phyloP scores from a whole-genome alignment of 2,888 invertebrate genomes.

The Masnerella sp. region DNA sequence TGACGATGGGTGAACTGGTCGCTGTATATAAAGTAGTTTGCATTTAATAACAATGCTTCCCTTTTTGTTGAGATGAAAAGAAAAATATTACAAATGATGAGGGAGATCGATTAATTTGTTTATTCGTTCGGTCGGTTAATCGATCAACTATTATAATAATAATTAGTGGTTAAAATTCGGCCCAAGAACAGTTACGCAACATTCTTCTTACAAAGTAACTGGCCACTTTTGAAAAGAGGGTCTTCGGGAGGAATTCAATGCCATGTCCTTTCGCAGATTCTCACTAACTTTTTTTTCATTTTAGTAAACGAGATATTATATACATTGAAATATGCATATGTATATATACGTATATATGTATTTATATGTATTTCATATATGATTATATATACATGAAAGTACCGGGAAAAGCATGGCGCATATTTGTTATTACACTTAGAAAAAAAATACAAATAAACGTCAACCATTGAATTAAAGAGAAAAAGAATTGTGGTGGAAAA shows the following conservation, averaged over 20 bases:
- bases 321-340: constrained; percentile 14
- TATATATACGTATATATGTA: constrained; percentile 16
- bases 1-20: constrained; percentile 27
- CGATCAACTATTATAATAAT: no score
- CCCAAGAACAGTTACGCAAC: constrained; percentile 69
- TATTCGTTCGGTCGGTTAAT: no score
- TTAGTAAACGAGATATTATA: constrained; percentile 29
- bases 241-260: constrained; percentile 20
- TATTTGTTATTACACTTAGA: constrained; percentile 61
- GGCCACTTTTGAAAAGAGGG: constrained; percentile 60
- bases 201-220: constrained; percentile 73
- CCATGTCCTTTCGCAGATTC: constrained; percentile 24
- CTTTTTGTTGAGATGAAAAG: constrained; percentile 40
- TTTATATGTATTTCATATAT: no score
- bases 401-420: constrained; percentile 37
- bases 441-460: constrained; percentile 5
- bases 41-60: constrained; percentile 55
- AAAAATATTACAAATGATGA: constrained; percentile 17
- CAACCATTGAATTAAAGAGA: no score
- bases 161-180: constrained; percentile 41
- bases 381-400: constrained; percentile 40
- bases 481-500: constrained; percentile 34
- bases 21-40: constrained; percentile 57
- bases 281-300: constrained; percentile 35
- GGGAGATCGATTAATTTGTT: constrained; percentile 26